Percentiles rank a stretch among this genome's conserved stretches.
phyloP scores from a whole-genome alignment of 2,113 vertebrate species.

The Alces alces region DNA sequence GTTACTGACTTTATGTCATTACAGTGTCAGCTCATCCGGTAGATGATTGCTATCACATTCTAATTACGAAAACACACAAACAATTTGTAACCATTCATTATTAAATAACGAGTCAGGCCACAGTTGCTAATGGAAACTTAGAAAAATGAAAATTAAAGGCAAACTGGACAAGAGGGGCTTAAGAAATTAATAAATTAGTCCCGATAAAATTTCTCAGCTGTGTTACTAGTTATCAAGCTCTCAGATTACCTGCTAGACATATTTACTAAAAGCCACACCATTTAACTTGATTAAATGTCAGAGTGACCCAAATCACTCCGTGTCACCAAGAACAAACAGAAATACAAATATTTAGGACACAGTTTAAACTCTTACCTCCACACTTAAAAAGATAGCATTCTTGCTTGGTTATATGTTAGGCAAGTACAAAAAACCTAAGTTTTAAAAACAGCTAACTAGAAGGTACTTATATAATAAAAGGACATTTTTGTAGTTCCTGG shows the following conservation, averaged over 20 bases:
- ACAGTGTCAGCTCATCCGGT: constrained; percentile 20
- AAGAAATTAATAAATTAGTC: constrained; percentile 28
- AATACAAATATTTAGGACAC: constrained; percentile 20
- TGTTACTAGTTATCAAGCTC: not conserved
- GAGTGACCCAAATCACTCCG: constrained; percentile 13
- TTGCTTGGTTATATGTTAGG: not conserved
- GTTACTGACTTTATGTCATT: constrained; percentile 58
- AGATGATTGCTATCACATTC: constrained; percentile 23
- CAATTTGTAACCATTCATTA: constrained; percentile 53
- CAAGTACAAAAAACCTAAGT: not conserved
- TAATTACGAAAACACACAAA: constrained; percentile 63
- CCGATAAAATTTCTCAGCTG: not conserved
- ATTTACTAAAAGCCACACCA: not conserved
- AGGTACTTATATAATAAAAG: not conserved
- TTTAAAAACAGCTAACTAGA: not conserved
- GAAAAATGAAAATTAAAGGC: constrained; percentile 9
- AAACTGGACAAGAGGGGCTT: constrained; percentile 7
- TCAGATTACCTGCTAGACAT: not conserved
- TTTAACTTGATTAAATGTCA: constrained; percentile 56
- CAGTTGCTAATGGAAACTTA: not conserved
- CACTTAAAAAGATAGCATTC: not conserved
- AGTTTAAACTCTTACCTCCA: not conserved
- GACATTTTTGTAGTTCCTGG: too few species aligned
- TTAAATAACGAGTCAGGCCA: constrained; percentile 2
- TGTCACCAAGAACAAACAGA: constrained; percentile 14